Percentiles rank a stretch among this genome's conserved stretches.
phyloP scores from a whole-genome alignment of 92 coral and sea anemone genomes.

The Metridium senile region DNA sequence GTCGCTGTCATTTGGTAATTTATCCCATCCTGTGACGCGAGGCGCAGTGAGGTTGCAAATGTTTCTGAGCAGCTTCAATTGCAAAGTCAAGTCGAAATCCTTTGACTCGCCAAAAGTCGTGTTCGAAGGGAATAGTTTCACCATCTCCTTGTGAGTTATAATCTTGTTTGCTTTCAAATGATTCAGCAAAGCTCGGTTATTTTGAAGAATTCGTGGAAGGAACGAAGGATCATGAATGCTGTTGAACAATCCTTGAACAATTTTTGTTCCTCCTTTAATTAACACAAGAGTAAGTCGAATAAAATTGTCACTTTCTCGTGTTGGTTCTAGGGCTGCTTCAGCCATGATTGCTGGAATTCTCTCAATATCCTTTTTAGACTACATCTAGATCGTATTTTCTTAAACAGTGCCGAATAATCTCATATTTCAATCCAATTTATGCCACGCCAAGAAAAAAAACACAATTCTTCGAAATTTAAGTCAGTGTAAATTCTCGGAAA shows the following conservation, averaged over 20 bases:
- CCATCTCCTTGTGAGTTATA: slow-evolving; percentile 31
- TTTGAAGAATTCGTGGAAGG: neutral
- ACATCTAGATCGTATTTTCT: neutral
- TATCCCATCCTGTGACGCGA: slow-evolving; percentile 52
- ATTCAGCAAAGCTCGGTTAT: neutral
- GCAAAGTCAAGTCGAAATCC: slow-evolving; percentile 44
- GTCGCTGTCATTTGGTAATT: slow-evolving; percentile 33
- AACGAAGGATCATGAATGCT: neutral
- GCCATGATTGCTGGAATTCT: no score
- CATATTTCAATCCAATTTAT: neutral
- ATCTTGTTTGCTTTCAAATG: slow-evolving; percentile 1
- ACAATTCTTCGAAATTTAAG: neutral
- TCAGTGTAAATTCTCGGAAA: neutral
- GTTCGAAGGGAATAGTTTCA: slow-evolving; percentile 33
- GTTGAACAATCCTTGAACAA: slow-evolving; percentile 3
- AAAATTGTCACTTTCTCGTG: neutral
- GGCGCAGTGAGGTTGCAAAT: slow-evolving; percentile 50
- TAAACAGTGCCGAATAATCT: neutral
- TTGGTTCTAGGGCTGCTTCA: neutral
- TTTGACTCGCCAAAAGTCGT: slow-evolving; percentile 18
- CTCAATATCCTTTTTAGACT: neutral
- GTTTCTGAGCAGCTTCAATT: slow-evolving; percentile 40
- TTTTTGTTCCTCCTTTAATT: neutral
- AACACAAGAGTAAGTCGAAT: neutral
- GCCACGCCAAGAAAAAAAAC: neutral